Base-by-base conservation (phyloP, 2,113 vertebrate species). In the Cyphomyrus plagiostoma region DNA sequence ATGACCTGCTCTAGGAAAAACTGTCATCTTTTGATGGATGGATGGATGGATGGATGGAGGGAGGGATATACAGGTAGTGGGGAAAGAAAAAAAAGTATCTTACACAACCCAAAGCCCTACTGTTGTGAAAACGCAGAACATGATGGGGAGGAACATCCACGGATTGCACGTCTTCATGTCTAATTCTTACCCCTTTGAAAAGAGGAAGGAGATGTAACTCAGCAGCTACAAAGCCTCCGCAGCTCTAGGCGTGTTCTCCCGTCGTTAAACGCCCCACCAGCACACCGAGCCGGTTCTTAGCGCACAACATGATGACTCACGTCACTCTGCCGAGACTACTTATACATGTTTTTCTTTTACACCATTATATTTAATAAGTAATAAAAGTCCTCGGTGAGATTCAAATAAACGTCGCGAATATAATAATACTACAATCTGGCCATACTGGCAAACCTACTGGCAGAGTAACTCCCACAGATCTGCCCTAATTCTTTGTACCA, bases 81-180 rank as follows among this genome's bases (percentile, higher is more conserved):
- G 56, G 56, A 80, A 80, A 13, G 4, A 62, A 74, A 7, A 11
- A 56, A 39, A 56, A 56, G 46, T 49, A 91, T 97, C 98, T 97
- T 94, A 99, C 98, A 98, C 97, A 90, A 96, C 94, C 97, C 97
- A 98, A 49, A 99, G 93, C 89, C 98, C 98, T 39, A 95, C 95
- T 35, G 97, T 96, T 1, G 97, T 97, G 91, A 96, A 95, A 74
- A 95, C 48, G 21, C 97, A 96, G 90, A 97, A 97, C 56, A 97
- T 92, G 17, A 97, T 95, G 77, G 98, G 97, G 49, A 98, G 94
- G 91, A 99, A 96, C 93, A 96, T 97, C 98, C 98, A 98, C 1
- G 94, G 93, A 0, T 97, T 98, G 94, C 93, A 97, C 89, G 95
- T 96, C 95, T 94, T 95, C 94, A 95, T 95, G 74, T n/a, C 88